Evolutionary conservation across 2,888 invertebrate species (phyloP).

Genomic region (Acanthosepion lycidas): DNA sequence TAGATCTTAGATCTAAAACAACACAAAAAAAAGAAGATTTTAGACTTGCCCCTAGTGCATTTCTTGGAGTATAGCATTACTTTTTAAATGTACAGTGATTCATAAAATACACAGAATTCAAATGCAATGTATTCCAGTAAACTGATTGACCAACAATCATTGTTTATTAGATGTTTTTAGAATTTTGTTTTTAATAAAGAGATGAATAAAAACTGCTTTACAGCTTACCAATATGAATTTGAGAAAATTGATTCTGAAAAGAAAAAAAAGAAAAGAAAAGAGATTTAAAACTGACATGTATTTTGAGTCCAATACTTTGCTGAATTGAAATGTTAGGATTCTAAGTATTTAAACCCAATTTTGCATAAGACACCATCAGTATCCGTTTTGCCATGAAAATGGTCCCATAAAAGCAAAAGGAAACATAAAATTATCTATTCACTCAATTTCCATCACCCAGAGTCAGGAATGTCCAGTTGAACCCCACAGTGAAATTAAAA

Average conservation of each 20-base stretch:
- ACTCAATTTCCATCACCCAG: not conserved
- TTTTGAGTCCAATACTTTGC: not conserved
- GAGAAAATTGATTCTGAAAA: not conserved
- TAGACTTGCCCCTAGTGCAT: not conserved
- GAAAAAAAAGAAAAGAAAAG: not conserved
- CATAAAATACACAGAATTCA: not conserved
- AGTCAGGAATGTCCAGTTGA: slow-evolving; percentile 1
- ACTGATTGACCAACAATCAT: not conserved
- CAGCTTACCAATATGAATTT: not conserved
- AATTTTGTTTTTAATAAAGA: not conserved
- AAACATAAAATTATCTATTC: not conserved
- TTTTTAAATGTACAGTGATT: not conserved
- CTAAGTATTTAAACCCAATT: slow-evolving; percentile 12
- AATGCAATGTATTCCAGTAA: not conserved
- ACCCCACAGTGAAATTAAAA: not conserved
- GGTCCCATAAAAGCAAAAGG: not conserved
- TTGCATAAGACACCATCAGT: not conserved
- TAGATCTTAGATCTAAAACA: not conserved
- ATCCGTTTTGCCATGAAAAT: not conserved
- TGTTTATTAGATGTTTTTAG: not conserved
- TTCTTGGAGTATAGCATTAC: not conserved
- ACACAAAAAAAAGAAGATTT: not conserved
- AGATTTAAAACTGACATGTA: not conserved
- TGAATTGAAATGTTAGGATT: not conserved
- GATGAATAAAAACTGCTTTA: not conserved